Percentiles rank a stretch among this genome's conserved stretches.
Evolutionary conservation across 1,140 invertebrate genomes (phyloP).

Genomic region (Plodia interpunctella): DNA sequence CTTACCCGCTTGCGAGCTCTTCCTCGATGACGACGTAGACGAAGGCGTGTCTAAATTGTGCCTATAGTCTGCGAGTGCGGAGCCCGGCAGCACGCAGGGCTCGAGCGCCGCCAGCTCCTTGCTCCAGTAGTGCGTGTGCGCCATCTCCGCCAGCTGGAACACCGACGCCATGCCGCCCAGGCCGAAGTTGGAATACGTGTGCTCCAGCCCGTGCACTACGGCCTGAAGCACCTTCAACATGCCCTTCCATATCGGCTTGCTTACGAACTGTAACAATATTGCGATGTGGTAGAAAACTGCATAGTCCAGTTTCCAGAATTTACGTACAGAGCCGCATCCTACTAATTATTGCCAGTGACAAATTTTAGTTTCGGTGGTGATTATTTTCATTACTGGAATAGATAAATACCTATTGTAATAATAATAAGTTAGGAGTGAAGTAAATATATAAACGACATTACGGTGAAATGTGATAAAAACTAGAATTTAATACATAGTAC

Average conservation of each 20-base stretch:
- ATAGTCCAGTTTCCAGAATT: too few species aligned
- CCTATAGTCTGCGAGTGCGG: conserved; percentile 36
- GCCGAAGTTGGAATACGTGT: conserved; percentile 95
- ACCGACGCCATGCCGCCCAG: conserved; percentile 98
- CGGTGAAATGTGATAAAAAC: too few species aligned
- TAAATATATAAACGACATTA: too few species aligned
- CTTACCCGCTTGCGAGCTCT: conserved; percentile 71
- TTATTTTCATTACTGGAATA: too few species aligned
- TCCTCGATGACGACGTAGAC: conserved; percentile 65
- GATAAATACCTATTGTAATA: too few species aligned
- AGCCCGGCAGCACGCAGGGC: conserved; percentile 71
- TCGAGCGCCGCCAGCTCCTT: conserved; percentile 84
- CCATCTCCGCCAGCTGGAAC: conserved; percentile 97
- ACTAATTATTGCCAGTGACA: too few species aligned
- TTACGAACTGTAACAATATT: conserved; percentile 83
- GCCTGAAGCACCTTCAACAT: conserved; percentile 95
- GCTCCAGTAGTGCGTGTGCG: conserved; percentile 98
- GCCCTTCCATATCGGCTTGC: conserved; percentile 95
- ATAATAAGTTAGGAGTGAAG: too few species aligned
- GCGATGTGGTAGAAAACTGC: neutral
- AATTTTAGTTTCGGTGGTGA: too few species aligned
- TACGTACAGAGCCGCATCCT: too few species aligned
- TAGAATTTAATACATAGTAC: too few species aligned
- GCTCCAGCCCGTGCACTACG: conserved; percentile 92
- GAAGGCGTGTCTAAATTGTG: conserved; percentile 63